Percentiles rank a stretch among this genome's conserved stretches.
phyloP scores from a whole-genome alignment of 2,113 vertebrate genomes.

The Ranitomeya imitator region DNA sequence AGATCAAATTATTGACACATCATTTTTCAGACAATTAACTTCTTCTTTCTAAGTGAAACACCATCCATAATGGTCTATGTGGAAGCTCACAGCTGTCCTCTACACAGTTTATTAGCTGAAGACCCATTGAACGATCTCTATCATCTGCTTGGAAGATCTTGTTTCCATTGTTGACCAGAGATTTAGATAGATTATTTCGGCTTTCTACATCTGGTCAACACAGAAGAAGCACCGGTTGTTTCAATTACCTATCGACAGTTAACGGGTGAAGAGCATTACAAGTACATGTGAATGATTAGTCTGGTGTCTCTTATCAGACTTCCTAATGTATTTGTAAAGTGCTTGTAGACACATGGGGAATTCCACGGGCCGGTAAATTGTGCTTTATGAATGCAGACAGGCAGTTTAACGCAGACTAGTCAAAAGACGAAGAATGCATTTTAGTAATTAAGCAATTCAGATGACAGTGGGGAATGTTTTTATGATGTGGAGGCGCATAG shows the following conservation, averaged over 20 bases:
- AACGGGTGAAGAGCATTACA: background rate
- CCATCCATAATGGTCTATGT: background rate
- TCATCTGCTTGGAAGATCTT: background rate
- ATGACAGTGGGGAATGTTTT: too few species aligned
- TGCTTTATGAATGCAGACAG: background rate
- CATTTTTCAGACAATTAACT: background rate
- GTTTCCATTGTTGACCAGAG: background rate
- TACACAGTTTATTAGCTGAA: background rate
- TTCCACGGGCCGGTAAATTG: background rate
- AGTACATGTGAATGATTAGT: background rate
- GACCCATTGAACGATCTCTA: background rate
- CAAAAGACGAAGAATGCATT: background rate
- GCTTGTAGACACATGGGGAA: background rate
- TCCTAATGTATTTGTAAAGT: background rate
- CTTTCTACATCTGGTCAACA: conserved; percentile 12
- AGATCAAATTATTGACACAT: background rate
- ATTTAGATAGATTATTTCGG: conserved; percentile 26
- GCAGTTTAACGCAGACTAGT: background rate
- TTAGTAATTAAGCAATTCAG: background rate
- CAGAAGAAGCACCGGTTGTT: background rate
- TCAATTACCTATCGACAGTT: conserved; percentile 13
- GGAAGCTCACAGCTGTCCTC: too few species aligned
- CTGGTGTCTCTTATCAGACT: background rate
- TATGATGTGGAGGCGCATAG: background rate
- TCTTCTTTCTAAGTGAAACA: too few species aligned